Conservation (phyloP, 2,797 vertebrate genomes). For the Oreochromis grahami region DNA sequence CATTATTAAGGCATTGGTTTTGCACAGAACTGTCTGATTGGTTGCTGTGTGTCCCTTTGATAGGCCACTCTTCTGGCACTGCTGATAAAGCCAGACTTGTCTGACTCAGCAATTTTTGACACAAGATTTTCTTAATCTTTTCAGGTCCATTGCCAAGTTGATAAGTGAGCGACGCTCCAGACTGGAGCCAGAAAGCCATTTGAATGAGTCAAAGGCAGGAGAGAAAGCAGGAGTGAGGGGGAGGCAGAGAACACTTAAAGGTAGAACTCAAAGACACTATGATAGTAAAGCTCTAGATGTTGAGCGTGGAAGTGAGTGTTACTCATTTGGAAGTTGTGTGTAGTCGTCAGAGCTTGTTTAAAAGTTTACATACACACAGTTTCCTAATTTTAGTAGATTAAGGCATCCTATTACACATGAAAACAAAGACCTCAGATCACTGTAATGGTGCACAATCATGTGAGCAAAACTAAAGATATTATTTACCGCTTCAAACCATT, state of each 20-base stretch:
- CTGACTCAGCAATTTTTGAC: slow-evolving; percentile 48
- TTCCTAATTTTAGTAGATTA: neutral
- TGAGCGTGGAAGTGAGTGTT: slow-evolving; percentile 12
- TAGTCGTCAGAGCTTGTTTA: neutral
- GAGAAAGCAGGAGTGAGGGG: neutral
- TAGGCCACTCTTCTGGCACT: neutral
- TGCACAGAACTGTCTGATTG: slow-evolving; percentile 11
- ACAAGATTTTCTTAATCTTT: slow-evolving; percentile 39
- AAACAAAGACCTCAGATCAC: neutral
- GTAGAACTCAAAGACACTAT: neutral
- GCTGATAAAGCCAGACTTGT: slow-evolving; percentile 10
- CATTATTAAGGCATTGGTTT: slow-evolving; percentile 37
- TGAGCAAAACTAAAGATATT: neutral
- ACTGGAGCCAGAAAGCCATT: neutral
- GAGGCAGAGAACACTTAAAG: neutral
- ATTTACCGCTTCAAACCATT: neutral
- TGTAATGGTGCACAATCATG: neutral
- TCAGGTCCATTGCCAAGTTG: slow-evolving; percentile 20
- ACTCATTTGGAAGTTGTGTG: neutral
- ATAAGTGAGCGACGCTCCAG: neutral
- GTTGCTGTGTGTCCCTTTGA: slow-evolving; percentile 1
- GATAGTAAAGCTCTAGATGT: slow-evolving; percentile 29
- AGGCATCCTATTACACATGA: neutral
- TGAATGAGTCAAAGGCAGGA: slow-evolving; percentile 24
- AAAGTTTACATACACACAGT: neutral